Evolutionary conservation across 1,140 invertebrate genomes (phyloP).

Genomic region (Tetramorium parvispinum): DNA sequence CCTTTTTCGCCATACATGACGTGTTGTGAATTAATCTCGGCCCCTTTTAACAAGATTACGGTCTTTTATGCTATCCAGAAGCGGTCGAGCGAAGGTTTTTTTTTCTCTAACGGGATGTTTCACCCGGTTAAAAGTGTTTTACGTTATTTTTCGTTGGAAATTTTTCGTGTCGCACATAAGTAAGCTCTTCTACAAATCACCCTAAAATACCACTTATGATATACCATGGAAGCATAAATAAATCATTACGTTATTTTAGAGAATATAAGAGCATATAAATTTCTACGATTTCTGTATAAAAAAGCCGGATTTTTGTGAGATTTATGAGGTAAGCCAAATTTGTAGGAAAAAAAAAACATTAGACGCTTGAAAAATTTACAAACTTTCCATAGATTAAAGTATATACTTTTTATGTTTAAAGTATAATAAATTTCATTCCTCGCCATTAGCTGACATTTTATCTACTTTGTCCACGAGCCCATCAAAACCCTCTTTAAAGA

Average conservation of each 20-base stretch:
- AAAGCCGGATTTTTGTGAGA: background rate
- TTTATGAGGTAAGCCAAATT: constrained; percentile 45
- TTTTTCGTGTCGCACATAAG: background rate
- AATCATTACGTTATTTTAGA: constrained; percentile 14
- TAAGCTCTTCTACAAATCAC: constrained; percentile 22
- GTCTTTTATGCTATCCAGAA: constrained; percentile 6
- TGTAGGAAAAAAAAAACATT: constrained; percentile 25
- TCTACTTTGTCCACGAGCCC: background rate
- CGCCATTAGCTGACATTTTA: constrained; percentile 6
- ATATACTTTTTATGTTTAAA: constrained; percentile 9
- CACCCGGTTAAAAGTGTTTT: constrained; percentile 11
- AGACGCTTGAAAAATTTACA: background rate
- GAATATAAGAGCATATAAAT: constrained; percentile 25
- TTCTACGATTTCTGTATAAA: background rate
- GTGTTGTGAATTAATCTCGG: constrained; percentile 25
- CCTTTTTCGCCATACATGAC: constrained; percentile 39
- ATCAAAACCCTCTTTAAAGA: constrained; percentile 32
- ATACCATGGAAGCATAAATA: constrained; percentile 15
- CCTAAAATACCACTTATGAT: constrained; percentile 20
- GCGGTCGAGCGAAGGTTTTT: constrained; percentile 38
- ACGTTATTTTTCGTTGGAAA: constrained; percentile 7
- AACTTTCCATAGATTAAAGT: background rate
- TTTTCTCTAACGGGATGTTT: constrained; percentile 47
- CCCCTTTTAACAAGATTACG: constrained; percentile 34
- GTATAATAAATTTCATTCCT: constrained; percentile 41